phyloP scores from a whole-genome alignment of 1,140 invertebrate genomes.

The Bombus pascuorum region DNA sequence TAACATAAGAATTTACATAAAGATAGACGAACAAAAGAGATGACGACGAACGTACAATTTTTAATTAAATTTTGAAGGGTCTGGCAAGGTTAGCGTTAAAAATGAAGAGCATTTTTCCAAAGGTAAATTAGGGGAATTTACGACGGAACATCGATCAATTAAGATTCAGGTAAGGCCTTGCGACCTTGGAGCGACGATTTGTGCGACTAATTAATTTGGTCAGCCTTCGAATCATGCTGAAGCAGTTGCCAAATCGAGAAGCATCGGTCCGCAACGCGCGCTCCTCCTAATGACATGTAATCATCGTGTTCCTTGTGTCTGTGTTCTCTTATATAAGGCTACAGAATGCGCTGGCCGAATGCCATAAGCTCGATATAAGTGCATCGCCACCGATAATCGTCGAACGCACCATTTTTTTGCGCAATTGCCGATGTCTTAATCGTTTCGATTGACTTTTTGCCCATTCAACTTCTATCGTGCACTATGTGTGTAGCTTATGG shows the following conservation, averaged over 20 bases:
- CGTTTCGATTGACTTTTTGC: not conserved
- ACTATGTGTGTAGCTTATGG: no score
- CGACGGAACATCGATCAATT: not conserved
- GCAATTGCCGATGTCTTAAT: slow-evolving; percentile 16
- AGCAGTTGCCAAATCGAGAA: slow-evolving; percentile 37
- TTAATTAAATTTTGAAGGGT: no score
- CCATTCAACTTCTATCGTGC: not conserved
- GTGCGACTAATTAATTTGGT: slow-evolving; percentile 38
- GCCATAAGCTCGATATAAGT: slow-evolving; percentile 21
- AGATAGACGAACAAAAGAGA: no score
- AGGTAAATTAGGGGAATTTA: not conserved
- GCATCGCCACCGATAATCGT: not conserved
- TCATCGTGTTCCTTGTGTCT: slow-evolving; percentile 6
- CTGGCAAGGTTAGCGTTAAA: no score
- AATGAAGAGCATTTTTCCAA: not conserved
- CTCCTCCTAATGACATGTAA: slow-evolving; percentile 39
- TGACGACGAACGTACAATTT: no score
- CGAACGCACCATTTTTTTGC: slow-evolving; percentile 25
- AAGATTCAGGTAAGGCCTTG: not conserved
- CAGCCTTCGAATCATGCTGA: not conserved
- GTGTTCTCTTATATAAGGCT: slow-evolving; percentile 28
- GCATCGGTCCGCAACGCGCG: slow-evolving; percentile 21
- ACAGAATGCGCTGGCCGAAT: slow-evolving; percentile 16
- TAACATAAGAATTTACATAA: no score
- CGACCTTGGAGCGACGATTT: slow-evolving; percentile 24